Conservation (phyloP, 2,888 invertebrate genomes). For the Acronicta psi region DNA sequence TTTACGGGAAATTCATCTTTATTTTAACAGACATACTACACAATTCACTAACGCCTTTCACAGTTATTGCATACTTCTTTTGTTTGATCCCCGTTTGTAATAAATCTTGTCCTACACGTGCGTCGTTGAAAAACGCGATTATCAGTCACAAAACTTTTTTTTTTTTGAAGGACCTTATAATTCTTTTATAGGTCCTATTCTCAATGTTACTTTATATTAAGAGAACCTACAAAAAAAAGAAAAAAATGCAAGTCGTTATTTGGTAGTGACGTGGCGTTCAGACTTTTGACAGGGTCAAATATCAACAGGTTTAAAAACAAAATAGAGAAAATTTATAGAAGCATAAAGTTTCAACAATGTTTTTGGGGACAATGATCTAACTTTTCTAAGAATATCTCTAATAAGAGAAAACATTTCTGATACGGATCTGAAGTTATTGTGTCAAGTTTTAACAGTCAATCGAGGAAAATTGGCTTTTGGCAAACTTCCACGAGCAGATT, state of each 20-base stretch:
- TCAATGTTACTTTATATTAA: not conserved
- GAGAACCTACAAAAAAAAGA: not conserved
- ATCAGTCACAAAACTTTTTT: too few relatives aligned
- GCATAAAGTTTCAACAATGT: not conserved
- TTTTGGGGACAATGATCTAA: constrained; percentile 10
- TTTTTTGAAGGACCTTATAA: too few relatives aligned
- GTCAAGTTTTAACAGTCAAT: constrained; percentile 50
- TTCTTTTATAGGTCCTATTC: too few relatives aligned
- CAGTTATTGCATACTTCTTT: too few relatives aligned
- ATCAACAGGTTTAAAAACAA: not conserved
- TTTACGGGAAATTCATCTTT: too few relatives aligned
- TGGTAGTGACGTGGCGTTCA: not conserved
- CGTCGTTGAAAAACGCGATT: too few relatives aligned
- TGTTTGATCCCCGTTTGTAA: too few relatives aligned
- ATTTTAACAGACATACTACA: too few relatives aligned
- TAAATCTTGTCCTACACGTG: too few relatives aligned
- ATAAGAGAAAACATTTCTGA: constrained; percentile 23
- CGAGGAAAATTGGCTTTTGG: constrained; percentile 50
- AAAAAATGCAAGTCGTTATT: too few relatives aligned
- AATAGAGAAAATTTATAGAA: not conserved
- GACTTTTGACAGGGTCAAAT: not conserved
- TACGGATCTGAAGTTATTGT: constrained; percentile 39
- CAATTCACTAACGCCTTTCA: too few relatives aligned
- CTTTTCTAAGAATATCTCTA: constrained; percentile 23
- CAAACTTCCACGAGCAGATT: constrained; percentile 41